Percentiles rank a stretch among this genome's conserved stretches.
phyloP scores from a whole-genome alignment of 2,888 invertebrate species.

The Drosophila neotestacea region DNA sequence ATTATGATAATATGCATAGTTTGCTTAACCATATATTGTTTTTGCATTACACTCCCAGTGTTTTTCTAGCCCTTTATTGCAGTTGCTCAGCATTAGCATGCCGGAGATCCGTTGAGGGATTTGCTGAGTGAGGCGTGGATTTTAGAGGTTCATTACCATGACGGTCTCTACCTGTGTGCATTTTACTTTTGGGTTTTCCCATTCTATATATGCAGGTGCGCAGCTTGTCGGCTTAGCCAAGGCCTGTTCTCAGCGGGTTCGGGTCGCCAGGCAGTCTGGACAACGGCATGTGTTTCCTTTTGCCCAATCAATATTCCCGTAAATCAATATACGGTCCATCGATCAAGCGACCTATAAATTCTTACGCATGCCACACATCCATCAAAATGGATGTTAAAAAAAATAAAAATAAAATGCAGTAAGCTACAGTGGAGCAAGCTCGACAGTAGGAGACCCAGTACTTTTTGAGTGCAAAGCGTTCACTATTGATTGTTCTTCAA shows the following conservation, averaged over 20 bases:
- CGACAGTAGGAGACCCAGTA: too few species aligned
- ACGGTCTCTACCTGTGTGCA: conserved; percentile 30
- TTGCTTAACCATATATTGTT: conserved; percentile 62
- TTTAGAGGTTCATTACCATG: conserved; percentile 79
- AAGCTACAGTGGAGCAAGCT: too few species aligned
- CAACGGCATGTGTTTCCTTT: conserved; percentile 62
- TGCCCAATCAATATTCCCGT: conserved; percentile 23
- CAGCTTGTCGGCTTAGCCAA: conserved; percentile 50
- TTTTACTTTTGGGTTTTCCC: conserved; percentile 51
- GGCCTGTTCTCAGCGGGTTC: background rate
- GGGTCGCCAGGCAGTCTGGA: conserved; percentile 71
- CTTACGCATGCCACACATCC: conserved; percentile 81
- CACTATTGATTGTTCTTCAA: too few species aligned
- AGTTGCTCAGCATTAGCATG: conserved; percentile 12
- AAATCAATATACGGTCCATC: conserved; percentile 72
- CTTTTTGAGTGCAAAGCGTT: too few species aligned
- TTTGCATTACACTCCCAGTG: conserved; percentile 32
- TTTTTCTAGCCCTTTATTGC: conserved; percentile 66
- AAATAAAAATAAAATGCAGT: background rate
- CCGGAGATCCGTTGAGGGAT: conserved; percentile 35
- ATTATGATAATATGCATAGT: conserved; percentile 74
- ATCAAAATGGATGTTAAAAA: conserved; percentile 37
- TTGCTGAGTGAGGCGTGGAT: conserved; percentile 75
- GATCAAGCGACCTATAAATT: conserved; percentile 72
- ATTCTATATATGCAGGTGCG: conserved; percentile 59